Evolutionary conservation across 2,113 vertebrate species (phyloP).

Genomic region (Camelus dromedarius): DNA sequence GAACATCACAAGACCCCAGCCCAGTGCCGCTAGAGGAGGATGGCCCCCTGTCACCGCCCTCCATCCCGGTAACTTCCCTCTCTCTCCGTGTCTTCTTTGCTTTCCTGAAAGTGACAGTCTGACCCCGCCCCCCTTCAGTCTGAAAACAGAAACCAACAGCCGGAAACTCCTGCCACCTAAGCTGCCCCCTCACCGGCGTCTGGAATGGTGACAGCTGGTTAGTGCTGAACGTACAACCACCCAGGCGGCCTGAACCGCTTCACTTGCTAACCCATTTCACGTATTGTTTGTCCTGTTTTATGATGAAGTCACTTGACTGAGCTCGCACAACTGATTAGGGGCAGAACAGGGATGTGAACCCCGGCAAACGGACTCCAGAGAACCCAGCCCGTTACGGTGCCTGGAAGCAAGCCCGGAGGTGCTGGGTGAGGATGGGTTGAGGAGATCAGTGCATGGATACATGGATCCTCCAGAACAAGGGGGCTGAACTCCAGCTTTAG

Average conservation of each 20-base stretch:
- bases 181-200: background rate
- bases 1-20: background rate
- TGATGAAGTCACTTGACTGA: background rate
- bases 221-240: fast-evolving
- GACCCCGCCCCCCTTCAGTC: background rate
- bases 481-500: background rate
- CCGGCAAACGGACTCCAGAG: background rate
- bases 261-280: background rate
- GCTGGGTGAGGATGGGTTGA: fast-evolving
- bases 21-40: background rate
- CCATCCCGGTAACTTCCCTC: background rate
- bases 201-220: background rate
- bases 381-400: fast-evolving
- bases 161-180: background rate
- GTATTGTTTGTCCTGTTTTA: background rate
- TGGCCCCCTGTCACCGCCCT: background rate
- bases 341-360: background rate
- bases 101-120: background rate
- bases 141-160: background rate
- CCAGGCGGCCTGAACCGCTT: background rate
- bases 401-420: background rate
- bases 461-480: no score
- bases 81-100: background rate
- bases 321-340: background rate
- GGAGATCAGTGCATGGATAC: background rate